Conservation (phyloP, 1,140 invertebrate species). For the Semibalanus balanoides region DNA sequence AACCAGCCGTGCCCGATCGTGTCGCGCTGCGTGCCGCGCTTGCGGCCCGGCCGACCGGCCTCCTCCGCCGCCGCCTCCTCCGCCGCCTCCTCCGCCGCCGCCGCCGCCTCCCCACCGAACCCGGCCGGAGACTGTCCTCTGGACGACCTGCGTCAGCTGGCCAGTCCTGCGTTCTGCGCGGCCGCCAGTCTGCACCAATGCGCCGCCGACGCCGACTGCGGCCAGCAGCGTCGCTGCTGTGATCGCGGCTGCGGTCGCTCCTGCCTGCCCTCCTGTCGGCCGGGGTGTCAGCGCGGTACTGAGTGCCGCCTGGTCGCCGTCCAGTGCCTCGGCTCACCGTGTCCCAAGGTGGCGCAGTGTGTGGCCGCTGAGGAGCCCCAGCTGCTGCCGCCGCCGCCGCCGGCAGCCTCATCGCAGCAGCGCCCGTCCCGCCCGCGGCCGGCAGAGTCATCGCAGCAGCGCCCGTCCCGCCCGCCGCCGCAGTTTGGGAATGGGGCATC, state of each 20-base stretch:
- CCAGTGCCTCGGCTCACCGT: background rate
- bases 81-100: too few relatives aligned
- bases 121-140: slow-evolving; percentile 34
- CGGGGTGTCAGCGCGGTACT: background rate
- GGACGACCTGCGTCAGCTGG: background rate
- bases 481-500: too few relatives aligned
- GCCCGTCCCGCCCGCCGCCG: too few relatives aligned
- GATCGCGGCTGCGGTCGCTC: background rate
- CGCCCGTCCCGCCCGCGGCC: too few relatives aligned
- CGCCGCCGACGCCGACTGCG: background rate
- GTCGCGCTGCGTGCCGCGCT: too few relatives aligned
- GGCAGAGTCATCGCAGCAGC: too few relatives aligned
- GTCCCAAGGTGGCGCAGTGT: background rate
- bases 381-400: too few relatives aligned
- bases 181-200: background rate
- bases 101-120: slow-evolving; percentile 5
- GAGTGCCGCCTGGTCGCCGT: background rate
- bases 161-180: background rate
- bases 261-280: background rate
- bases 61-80: too few relatives aligned
- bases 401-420: too few relatives aligned
- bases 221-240: background rate
- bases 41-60: too few relatives aligned
- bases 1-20: too few relatives aligned
- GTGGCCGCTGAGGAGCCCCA: background rate